Base-by-base conservation (phyloP, 2,797 vertebrate species). In the Lemur catta region DNA sequence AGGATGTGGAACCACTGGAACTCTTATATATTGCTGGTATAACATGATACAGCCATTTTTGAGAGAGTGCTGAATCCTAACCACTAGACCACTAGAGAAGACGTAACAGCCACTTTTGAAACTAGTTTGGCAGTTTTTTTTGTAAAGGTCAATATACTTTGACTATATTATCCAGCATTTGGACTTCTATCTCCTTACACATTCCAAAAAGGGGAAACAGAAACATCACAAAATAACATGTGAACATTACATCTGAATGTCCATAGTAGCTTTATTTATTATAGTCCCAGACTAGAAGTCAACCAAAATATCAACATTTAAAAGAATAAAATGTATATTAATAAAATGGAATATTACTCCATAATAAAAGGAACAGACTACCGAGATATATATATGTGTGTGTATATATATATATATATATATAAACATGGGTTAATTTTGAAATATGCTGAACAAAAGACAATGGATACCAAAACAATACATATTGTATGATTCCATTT, bases 191-290 rank as follows among this genome's bases (percentile, higher is more conserved):
- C 10, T 94, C 17, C 4, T 65, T 93, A 41, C 46, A 93, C 4
- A 82, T 52, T 97, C 46, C 61, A 91, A 78, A 82, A 79, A 57
- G 55, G 22, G 86, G 85, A 67, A 57, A 24, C 9, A 3, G 14
- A 89, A 85, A 72, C 9, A 72, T 48, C n/a, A 82, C 55, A 89
- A 86, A 95, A 85, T 65, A 86, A 86, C n/a, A n/a, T 65, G 30
- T 18, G 61, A 65, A 65, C 14, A n/a, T 59, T 95, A 55, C 20
- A 89, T 22, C 38, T 61, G 30, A 96, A 85, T 93, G 18, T 89
- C 86, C n/a, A 52, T 72, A 82, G 52, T 30, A 88, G 41, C 28
- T 97, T 87, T 96, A 65, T 80, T 89, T 88, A 85, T 90, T 91
- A 69, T 38, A 91, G 30, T 91, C 33, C 15, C 11, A 59, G 88